A percentile compares a stretch with the other conserved stretches of the same genome.
Conservation (phyloP, 2,113 vertebrate genomes). For the Salvelinus alpinus region DNA sequence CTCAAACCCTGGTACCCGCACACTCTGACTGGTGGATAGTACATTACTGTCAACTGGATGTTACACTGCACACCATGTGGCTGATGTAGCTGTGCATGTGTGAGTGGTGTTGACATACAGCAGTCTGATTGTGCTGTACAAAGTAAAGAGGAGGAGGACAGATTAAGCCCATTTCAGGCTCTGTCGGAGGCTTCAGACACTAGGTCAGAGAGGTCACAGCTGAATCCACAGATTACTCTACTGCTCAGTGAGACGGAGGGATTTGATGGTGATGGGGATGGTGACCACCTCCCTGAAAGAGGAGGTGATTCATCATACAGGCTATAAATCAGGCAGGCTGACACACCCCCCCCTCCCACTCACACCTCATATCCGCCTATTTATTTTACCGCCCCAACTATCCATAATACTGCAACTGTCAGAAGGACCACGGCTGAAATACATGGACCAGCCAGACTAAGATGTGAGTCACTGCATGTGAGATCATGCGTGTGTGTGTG, state of each 20-base stretch:
- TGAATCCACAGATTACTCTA: constrained; percentile 71
- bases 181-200: constrained; percentile 36
- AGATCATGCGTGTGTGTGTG: neutral
- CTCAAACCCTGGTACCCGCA: neutral
- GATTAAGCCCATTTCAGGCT: constrained; percentile 32
- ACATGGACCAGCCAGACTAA: constrained; percentile 20
- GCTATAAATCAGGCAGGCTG: constrained; percentile 68
- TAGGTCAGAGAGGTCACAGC: constrained; percentile 68
- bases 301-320: constrained; percentile 67
- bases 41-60: neutral
- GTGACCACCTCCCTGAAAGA: constrained; percentile 60
- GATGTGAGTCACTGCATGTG: constrained; percentile 13
- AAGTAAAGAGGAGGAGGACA: constrained; percentile 21
- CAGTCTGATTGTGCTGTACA: constrained; percentile 26
- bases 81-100: constrained; percentile 1
- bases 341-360: constrained; percentile 45
- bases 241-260: constrained; percentile 29
- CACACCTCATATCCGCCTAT: constrained; percentile 61
- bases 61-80: neutral
- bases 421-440: constrained; percentile 39
- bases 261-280: constrained; percentile 34
- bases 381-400: constrained; percentile 60
- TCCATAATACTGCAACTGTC: constrained; percentile 56
- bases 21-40: neutral
- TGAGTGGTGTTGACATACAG: constrained; percentile 34